phyloP scores from a whole-genome alignment of 2,888 invertebrate genomes.

The Coleophora flavipennella region DNA sequence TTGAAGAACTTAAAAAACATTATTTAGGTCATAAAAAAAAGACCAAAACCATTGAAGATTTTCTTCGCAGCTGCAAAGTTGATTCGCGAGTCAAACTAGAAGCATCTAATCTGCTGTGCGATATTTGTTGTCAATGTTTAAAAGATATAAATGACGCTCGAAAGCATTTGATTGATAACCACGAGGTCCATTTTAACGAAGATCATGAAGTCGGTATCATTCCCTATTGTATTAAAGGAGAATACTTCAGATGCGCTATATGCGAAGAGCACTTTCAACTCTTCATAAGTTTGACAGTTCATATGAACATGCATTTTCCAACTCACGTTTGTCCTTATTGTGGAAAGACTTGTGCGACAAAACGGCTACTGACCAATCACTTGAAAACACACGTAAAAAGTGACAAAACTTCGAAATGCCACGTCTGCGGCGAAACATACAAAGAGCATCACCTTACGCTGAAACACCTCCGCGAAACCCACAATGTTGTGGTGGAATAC shows the following conservation, averaged over 20 bases:
- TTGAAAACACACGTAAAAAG: too few species aligned
- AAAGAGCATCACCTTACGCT: too few species aligned
- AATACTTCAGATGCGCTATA: conserved; percentile 35
- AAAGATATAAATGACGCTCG: not conserved
- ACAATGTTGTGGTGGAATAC: too few species aligned
- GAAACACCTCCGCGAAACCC: too few species aligned
- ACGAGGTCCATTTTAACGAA: not conserved
- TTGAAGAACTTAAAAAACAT: conserved; percentile 39
- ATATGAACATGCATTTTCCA: conserved; percentile 28
- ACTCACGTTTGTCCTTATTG: conserved; percentile 12
- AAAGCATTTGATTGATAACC: not conserved
- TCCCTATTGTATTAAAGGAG: not conserved
- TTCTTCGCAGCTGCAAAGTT: not conserved
- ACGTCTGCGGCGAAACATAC: too few species aligned
- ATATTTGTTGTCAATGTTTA: not conserved
- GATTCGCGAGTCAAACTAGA: not conserved
- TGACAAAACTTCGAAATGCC: too few species aligned
- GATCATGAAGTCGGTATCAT: not conserved
- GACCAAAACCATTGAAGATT: not conserved
- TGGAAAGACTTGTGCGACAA: too few species aligned
- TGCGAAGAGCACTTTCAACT: conserved; percentile 31
- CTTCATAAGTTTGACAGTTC: conserved; percentile 24
- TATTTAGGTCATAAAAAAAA: conserved; percentile 23
- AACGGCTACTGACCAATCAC: too few species aligned
- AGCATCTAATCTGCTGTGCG: not conserved